A percentile compares a stretch with the other conserved stretches of the same genome.
These are phyloP conservation scores for Bombyx mandarina DNA, from an alignment of 1,140 invertebrate genomes.

Conservation along the genomic window DNA sequence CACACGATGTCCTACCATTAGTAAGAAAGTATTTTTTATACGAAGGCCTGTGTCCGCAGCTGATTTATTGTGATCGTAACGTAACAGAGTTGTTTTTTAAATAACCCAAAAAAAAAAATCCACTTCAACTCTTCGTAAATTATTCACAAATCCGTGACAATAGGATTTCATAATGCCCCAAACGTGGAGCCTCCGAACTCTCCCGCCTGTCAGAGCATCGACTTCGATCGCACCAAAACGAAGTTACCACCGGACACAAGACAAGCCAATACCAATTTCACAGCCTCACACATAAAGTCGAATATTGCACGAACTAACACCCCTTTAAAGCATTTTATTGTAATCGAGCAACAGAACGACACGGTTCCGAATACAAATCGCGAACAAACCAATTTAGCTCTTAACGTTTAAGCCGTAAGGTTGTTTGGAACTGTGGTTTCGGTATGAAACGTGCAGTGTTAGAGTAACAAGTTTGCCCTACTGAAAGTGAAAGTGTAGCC, in stretches of 20 bases:
- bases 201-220: constrained; percentile 28
- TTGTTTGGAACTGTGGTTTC: not conserved
- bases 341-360: constrained; percentile 12
- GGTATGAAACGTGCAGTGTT: constrained; percentile 17
- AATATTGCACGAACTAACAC: no score
- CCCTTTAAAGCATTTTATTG: no score
- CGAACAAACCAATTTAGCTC: constrained; percentile 12
- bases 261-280: no score
- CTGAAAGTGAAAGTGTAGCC: constrained; percentile 62
- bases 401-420: constrained; percentile 4
- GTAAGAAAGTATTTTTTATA: not conserved
- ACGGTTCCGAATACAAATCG: constrained; percentile 24
- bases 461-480: constrained; percentile 44
- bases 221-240: no score
- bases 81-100: not conserved
- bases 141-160: constrained; percentile 20
- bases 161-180: constrained; percentile 55
- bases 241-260: no score
- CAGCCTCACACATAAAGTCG: no score
- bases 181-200: constrained; percentile 58
- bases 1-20: no score
- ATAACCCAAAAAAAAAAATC: not conserved
- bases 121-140: not conserved
- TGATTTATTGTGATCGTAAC: not conserved
- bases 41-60: no score